Evolutionary conservation across 2,888 invertebrate genomes (phyloP), one percentile per base, ranked within the genome.

Genomic region (Amphipyra berbera): DNA sequence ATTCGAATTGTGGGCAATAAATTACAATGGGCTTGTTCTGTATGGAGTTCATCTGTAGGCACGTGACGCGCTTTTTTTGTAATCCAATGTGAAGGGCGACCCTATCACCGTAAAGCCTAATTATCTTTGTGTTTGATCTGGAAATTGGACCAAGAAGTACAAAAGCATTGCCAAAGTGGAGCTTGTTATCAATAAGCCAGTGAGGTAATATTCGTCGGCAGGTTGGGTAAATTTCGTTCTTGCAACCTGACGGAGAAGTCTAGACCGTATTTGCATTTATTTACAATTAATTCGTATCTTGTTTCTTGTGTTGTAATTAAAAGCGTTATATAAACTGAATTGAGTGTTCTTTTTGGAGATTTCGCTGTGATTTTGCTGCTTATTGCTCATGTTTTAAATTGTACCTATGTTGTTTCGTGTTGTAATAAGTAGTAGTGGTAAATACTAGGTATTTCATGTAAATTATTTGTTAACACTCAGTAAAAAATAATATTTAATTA

Each of bases 181-280:
- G 13, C 2, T 14, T 15, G 40, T 46, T 73, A 73, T 61, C 41
- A 50, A 67, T 49, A 42, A n/a, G 0, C 41, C 6, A 61, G 33
- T 70, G 55, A 53, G 12, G 42, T 72, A 74, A 71, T 46, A 42
- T 75, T 52, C n/a, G 6, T 47, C 2, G 15, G 6, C 56, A 54
- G 27, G 38, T 74, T 74, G 38, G 21, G 45, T 61, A 57, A 73
- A 62, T 47, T 57, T 44, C 12, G 58, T 68, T 62, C 54, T 71
- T 73, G 69, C 60, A 62, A 66, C 40, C 15, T 61, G 66, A 61
- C 60, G 58, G 48, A 56, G 45, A 74, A 73, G 73, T 78, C 73
- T 77, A 78, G 76, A 79, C 72, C 38, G 44, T 41, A 75, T 81
- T 79, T 73, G 61, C 70, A 76, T 81, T 50, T 50, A 76, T 82